Conservation (phyloP, 2,888 invertebrate genomes). For the Dicyrtoma fusca region DNA sequence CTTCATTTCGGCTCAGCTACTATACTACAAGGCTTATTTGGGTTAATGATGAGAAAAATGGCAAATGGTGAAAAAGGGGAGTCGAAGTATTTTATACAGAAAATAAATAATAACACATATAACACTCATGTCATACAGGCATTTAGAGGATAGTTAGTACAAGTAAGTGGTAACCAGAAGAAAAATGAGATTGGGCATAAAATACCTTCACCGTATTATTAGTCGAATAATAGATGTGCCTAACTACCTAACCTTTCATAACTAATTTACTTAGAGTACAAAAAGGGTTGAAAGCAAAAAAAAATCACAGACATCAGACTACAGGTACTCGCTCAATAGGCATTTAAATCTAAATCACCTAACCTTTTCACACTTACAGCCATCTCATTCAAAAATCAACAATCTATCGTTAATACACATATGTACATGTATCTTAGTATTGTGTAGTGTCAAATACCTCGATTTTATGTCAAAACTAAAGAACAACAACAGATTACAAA, state of each 20-base stretch:
- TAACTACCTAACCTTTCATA: not conserved
- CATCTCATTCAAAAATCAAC: too few species aligned
- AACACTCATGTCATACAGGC: not conserved
- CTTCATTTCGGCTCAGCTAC: not conserved
- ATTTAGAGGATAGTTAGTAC: not conserved
- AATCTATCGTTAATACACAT: too few species aligned
- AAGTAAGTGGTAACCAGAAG: not conserved
- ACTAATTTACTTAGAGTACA: not conserved
- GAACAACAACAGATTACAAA: too few species aligned
- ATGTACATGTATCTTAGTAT: too few species aligned
- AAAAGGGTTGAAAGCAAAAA: too few species aligned
- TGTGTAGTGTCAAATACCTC: too few species aligned
- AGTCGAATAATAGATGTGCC: too few species aligned
- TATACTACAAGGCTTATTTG: not conserved
- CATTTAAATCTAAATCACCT: too few species aligned
- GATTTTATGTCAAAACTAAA: too few species aligned
- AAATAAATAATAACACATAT: not conserved
- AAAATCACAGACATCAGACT: too few species aligned
- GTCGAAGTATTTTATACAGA: not conserved
- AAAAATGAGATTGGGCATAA: not conserved
- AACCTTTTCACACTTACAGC: too few species aligned
- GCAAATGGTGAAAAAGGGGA: not conserved
- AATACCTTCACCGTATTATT: not conserved
- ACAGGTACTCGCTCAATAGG: too few species aligned
- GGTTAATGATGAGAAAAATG: slow-evolving; percentile 10